phyloP scores from a whole-genome alignment of 2,888 invertebrate species.

The Agonopterix subpropinquella region DNA sequence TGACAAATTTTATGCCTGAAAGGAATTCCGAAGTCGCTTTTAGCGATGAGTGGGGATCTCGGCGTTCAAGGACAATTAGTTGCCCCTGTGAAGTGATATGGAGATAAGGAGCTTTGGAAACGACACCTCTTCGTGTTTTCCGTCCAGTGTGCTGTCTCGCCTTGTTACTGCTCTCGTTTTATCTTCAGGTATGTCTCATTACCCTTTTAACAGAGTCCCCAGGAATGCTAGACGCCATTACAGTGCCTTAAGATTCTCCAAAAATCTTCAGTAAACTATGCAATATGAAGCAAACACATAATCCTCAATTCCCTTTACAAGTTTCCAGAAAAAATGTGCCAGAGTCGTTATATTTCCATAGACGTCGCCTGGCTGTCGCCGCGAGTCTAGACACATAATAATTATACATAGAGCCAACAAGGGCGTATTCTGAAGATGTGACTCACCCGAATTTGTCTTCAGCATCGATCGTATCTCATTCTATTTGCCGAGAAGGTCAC shows the following conservation, averaged over 20 bases:
- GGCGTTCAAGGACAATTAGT: conserved; percentile 58
- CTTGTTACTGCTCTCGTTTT: conserved; percentile 47
- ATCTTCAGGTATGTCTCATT: conserved; percentile 48
- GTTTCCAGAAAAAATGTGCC: conserved; percentile 29
- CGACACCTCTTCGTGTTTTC: conserved; percentile 61
- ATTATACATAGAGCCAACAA: conserved; percentile 53
- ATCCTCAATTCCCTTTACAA: conserved; percentile 16
- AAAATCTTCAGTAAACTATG: conserved; percentile 4
- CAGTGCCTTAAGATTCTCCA: no score
- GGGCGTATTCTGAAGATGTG: conserved; percentile 59
- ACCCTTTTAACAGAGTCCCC: neutral
- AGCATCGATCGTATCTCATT: conserved; percentile 58
- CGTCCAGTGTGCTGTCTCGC: conserved; percentile 62
- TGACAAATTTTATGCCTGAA: conserved; percentile 67
- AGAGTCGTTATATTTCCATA: conserved; percentile 48
- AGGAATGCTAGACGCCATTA: no score
- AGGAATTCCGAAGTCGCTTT: conserved; percentile 53
- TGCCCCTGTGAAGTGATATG: conserved; percentile 65
- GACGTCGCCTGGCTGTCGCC: conserved; percentile 61
- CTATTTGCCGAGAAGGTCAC: conserved; percentile 44
- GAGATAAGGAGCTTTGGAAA: conserved; percentile 60
- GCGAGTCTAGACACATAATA: conserved; percentile 65
- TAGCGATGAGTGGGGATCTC: conserved; percentile 55
- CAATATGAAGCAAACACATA: conserved; percentile 16
- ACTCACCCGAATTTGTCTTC: conserved; percentile 58